These are phyloP conservation scores for Pomacea canaliculata DNA, from an alignment of 2,888 invertebrate genomes.

Conservation along the genomic window DNA sequence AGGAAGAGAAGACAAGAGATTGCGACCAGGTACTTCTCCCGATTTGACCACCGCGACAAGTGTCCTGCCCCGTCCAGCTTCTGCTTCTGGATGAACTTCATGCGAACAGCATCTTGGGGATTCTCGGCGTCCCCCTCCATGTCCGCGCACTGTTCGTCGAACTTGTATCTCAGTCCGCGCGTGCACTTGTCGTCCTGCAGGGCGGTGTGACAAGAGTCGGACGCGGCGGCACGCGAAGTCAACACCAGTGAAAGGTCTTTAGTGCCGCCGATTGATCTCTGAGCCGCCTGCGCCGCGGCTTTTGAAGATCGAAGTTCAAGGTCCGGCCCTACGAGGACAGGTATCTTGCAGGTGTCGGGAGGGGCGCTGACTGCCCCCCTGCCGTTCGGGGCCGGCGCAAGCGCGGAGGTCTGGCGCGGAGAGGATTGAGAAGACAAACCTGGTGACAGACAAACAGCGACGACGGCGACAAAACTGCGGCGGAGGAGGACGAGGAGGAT, in stretches of 20 bases:
- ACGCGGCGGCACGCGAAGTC: background rate
- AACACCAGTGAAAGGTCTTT: background rate
- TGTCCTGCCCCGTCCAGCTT: background rate
- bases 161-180: no score
- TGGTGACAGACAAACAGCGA: no score
- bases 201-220: no score
- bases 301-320: no score
- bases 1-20: slow-evolving; percentile 48
- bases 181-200: no score
- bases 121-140: slow-evolving; percentile 12
- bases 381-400: no score
- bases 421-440: no score
- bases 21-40: slow-evolving; percentile 47
- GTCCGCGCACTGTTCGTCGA: slow-evolving; percentile 7
- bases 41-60: slow-evolving; percentile 36
- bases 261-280: background rate
- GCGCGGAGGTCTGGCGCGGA: no score
- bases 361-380: no score
- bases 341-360: no score
- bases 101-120: background rate
- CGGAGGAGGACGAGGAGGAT: background rate
- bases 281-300: background rate
- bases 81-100: slow-evolving; percentile 20
- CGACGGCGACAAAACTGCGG: no score
- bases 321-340: no score